Conservation (phyloP, 1,140 invertebrate species). For the Trissolcus basalis region DNA sequence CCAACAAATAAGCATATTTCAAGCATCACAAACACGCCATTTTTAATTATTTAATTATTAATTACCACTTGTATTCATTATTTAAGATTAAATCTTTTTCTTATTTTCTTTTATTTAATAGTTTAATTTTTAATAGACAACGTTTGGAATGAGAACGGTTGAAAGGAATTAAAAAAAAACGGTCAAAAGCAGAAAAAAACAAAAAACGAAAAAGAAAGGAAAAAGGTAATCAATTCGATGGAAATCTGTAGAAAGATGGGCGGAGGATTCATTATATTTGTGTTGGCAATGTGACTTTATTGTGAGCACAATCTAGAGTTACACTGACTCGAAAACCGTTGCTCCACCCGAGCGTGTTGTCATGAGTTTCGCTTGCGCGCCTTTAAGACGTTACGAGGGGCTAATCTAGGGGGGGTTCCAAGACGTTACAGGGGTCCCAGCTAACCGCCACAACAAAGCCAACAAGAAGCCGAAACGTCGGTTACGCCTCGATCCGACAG, state of each 20-base stretch:
- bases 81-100: too few species aligned
- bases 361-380: conserved; percentile 48
- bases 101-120: too few species aligned
- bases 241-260: not conserved
- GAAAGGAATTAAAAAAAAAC: too few species aligned
- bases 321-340: conserved; percentile 60
- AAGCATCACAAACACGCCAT: too few species aligned
- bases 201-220: not conserved
- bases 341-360: conserved; percentile 64
- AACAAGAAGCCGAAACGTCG: conserved; percentile 75
- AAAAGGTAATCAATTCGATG: not conserved
- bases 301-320: conserved; percentile 25
- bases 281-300: conserved; percentile 32
- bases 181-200: too few species aligned
- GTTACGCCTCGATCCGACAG: conserved; percentile 74
- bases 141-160: too few species aligned
- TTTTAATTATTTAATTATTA: too few species aligned
- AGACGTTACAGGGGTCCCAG: conserved; percentile 67
- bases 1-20: too few species aligned
- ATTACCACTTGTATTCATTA: too few species aligned
- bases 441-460: conserved; percentile 65
- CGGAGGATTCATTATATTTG: conserved; percentile 16
- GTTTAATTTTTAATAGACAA: too few species aligned
- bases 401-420: conserved; percentile 58
- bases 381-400: conserved; percentile 70